Evolutionary conservation across 2,797 vertebrate genomes (phyloP).

Genomic region (Rhyacichthys aspro): DNA sequence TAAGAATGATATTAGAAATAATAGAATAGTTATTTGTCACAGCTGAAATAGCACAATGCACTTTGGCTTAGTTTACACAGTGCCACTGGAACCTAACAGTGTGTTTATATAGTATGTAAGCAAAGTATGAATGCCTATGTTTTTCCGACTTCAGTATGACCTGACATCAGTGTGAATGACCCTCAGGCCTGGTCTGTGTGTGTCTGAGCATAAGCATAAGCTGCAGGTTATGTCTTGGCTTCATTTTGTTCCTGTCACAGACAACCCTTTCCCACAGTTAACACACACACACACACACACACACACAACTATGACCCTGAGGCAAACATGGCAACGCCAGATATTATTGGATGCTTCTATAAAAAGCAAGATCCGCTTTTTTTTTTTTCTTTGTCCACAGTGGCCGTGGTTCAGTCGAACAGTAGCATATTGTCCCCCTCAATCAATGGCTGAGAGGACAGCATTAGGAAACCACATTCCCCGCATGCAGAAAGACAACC

Average conservation of each 20-base stretch:
- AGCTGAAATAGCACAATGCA: too few species aligned
- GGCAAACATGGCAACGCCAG: constrained; percentile 71
- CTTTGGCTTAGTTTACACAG: too few species aligned
- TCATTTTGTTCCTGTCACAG: constrained; percentile 42
- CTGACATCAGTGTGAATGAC: constrained; percentile 45
- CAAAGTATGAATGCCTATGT: neutral
- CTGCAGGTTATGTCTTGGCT: constrained; percentile 47
- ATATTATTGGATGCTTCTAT: constrained; percentile 77
- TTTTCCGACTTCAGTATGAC: constrained; percentile 30
- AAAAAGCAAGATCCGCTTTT: constrained; percentile 66
- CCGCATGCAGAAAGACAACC: constrained; percentile 45
- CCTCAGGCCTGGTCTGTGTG: constrained; percentile 17
- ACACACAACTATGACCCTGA: constrained; percentile 50
- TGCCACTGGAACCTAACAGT: too few species aligned
- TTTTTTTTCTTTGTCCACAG: constrained; percentile 44
- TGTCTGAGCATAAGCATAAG: constrained; percentile 12
- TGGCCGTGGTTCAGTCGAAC: constrained; percentile 50
- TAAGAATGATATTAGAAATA: too few species aligned
- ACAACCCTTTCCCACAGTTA: constrained; percentile 60
- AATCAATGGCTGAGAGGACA: constrained; percentile 59
- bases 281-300: constrained; percentile 23
- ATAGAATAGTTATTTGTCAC: too few species aligned
- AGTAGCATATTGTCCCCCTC: constrained; percentile 58
- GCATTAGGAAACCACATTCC: constrained; percentile 41
- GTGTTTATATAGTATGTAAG: too few species aligned